These are phyloP conservation scores for Agonopterix arenella DNA, from an alignment of 2,888 invertebrate genomes.

Conservation along the genomic window DNA sequence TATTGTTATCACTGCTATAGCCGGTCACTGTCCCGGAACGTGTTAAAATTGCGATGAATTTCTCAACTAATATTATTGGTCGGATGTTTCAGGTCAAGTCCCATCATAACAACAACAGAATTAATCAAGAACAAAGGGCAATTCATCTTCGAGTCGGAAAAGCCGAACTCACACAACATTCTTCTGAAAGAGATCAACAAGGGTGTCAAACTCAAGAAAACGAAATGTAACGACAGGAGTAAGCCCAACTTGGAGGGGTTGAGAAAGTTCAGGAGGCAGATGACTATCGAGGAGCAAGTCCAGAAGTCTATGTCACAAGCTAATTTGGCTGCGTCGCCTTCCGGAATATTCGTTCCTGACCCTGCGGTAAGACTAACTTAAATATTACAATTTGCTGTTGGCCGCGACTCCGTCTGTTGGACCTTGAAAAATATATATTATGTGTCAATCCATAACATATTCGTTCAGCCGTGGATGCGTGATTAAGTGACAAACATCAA, in stretches of 20 bases:
- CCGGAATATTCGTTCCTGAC: constrained; percentile 52
- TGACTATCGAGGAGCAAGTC: constrained; percentile 93
- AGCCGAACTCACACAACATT: constrained; percentile 85
- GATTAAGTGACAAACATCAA: no score
- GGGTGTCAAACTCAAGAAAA: constrained; percentile 85
- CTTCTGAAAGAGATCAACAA: constrained; percentile 88
- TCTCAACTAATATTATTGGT: no score
- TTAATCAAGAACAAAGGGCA: constrained; percentile 85
- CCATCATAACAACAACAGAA: constrained; percentile 74
- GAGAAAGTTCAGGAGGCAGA: constrained; percentile 90
- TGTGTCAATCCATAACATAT: no score
- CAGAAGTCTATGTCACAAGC: constrained; percentile 87
- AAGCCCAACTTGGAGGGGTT: constrained; percentile 89
- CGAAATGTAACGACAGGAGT: constrained; percentile 90
- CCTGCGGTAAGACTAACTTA: constrained; percentile 17
- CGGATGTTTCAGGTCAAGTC: constrained; percentile 70
- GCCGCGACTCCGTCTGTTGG: no score
- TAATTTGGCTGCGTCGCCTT: constrained; percentile 73
- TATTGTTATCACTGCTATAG: no score
- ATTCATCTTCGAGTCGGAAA: constrained; percentile 93
- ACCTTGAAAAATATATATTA: no score
- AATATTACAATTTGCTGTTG: neutral
- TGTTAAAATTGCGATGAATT: no score
- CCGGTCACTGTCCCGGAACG: no score
- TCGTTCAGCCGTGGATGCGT: no score